Evolutionary conservation across 2,888 invertebrate species (phyloP).

Genomic region (Lamproptera curius): DNA sequence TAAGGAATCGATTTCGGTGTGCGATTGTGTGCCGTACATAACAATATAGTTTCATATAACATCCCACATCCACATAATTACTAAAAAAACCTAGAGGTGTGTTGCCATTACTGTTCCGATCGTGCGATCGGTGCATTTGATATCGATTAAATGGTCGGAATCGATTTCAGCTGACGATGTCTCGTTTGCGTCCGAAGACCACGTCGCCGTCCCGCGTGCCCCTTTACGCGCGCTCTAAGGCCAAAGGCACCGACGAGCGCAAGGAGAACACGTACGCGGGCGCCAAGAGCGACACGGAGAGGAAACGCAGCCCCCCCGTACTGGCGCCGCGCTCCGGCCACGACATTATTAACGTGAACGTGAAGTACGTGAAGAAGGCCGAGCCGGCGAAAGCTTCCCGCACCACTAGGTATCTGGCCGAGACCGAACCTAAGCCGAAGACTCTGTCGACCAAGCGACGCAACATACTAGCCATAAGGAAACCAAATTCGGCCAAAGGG

Average conservation of each 20-base stretch:
- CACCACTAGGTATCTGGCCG: slow-evolving; percentile 49
- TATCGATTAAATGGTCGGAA: not conserved
- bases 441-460: slow-evolving; percentile 55
- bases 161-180: slow-evolving; percentile 59
- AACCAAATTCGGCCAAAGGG: slow-evolving; percentile 62
- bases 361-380: slow-evolving; percentile 51
- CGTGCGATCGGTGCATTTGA: not conserved
- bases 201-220: slow-evolving; percentile 55
- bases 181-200: slow-evolving; percentile 61
- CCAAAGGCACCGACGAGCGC: slow-evolving; percentile 61
- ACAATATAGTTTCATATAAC: slow-evolving; percentile 42
- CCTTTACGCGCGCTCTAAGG: slow-evolving; percentile 58
- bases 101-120: not conserved
- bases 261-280: slow-evolving; percentile 69
- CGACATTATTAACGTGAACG: slow-evolving; percentile 48
- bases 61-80: slow-evolving; percentile 38
- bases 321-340: slow-evolving; percentile 51
- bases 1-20: slow-evolving; percentile 52
- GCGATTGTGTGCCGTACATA: slow-evolving; percentile 54
- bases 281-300: slow-evolving; percentile 53
- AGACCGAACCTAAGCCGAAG: slow-evolving; percentile 62
- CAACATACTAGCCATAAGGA: slow-evolving; percentile 60
- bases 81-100: slow-evolving; percentile 31
- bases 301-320: slow-evolving; percentile 35
- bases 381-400: slow-evolving; percentile 54